Evolutionary conservation across 2,888 invertebrate genomes (phyloP), one percentile per base, ranked within the genome.

Genomic region (Nephrocerus scutellatus): DNA sequence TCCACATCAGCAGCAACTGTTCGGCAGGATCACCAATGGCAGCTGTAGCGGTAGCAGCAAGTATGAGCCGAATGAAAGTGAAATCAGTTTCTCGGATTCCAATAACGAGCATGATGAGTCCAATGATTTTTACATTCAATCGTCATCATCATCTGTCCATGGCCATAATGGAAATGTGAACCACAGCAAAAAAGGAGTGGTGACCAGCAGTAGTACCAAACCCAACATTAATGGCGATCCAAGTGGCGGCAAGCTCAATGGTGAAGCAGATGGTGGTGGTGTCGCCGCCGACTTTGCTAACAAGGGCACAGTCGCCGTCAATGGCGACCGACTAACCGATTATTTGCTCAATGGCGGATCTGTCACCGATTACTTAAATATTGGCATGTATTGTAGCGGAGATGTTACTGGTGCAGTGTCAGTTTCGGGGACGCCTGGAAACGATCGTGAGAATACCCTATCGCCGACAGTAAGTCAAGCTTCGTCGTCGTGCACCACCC

Each of bases 381-480:
- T n/a, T n/a, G n/a, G n/a, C 26, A 34, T n/a, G n/a, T n/a, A n/a
- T n/a, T n/a, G n/a, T n/a, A n/a, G n/a, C n/a, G n/a, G n/a, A n/a
- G n/a, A n/a, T n/a, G n/a, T n/a, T n/a, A n/a, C n/a, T n/a, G n/a
- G n/a, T n/a, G n/a, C n/a, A n/a, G n/a, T n/a, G n/a, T n/a, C n/a
- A n/a, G n/a, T n/a, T n/a, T n/a, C n/a, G n/a, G n/a, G n/a, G n/a
- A n/a, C n/a, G n/a, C n/a, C n/a, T 6, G 28, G 30, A 2, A 44
- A 36, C 15, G 50, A 50, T 10, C 41, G 47, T 25, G 50, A 52
- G 28, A 46, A 48, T 41, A 73, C 73, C 39, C 70, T 68, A 12
- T 50, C 52, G 23, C 54, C 54, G 12, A n/a, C n/a, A n/a, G 64
- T 64, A 6, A 89, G 89, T 28, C 88, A 86, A 2, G 73, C 83